Percentiles rank a stretch among this genome's conserved stretches.
These are phyloP conservation scores for Condylura cristata DNA, from an alignment of 2,113 vertebrate species.

Conservation along the genomic window DNA sequence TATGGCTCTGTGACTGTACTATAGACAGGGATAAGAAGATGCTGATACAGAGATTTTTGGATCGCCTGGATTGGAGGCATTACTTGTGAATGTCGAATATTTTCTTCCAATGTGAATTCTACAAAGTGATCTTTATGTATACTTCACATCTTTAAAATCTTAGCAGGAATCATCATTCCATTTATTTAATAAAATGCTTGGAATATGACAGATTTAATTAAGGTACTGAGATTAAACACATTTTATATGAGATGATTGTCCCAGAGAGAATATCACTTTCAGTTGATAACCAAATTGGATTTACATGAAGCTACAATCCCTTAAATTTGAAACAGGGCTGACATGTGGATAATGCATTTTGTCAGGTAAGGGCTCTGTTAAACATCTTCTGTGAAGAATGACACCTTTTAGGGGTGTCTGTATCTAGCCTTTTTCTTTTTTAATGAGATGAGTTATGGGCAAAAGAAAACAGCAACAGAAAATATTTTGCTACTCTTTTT, in stretches of 20 bases:
- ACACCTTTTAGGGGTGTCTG: not conserved
- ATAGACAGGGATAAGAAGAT: not conserved
- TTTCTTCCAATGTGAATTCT: not conserved
- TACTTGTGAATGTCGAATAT: not conserved
- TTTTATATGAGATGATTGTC: slow-evolving; percentile 64
- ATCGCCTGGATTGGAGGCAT: not conserved
- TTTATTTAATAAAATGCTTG: slow-evolving; percentile 69
- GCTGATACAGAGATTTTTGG: slow-evolving; percentile 47
- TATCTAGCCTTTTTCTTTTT: not conserved
- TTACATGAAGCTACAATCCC: slow-evolving; percentile 38
- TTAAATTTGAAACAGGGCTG: slow-evolving; percentile 59
- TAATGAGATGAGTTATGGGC: not conserved
- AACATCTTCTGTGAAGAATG: slow-evolving; percentile 25
- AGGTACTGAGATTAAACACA: slow-evolving; percentile 50
- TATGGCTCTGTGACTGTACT: slow-evolving; percentile 11
- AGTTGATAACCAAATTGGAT: slow-evolving; percentile 49
- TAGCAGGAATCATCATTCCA: slow-evolving; percentile 34
- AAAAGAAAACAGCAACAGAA: not conserved
- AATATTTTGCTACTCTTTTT: not conserved
- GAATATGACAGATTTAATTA: slow-evolving; percentile 67
- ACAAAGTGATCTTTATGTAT: not conserved
- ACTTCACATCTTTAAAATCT: slow-evolving; percentile 2
- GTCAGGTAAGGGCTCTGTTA: slow-evolving; percentile 8
- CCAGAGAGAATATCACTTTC: slow-evolving; percentile 66
- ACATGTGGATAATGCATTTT: slow-evolving; percentile 52